phyloP scores from a whole-genome alignment of 1,140 invertebrate species.

The Procambarus clarkii region DNA sequence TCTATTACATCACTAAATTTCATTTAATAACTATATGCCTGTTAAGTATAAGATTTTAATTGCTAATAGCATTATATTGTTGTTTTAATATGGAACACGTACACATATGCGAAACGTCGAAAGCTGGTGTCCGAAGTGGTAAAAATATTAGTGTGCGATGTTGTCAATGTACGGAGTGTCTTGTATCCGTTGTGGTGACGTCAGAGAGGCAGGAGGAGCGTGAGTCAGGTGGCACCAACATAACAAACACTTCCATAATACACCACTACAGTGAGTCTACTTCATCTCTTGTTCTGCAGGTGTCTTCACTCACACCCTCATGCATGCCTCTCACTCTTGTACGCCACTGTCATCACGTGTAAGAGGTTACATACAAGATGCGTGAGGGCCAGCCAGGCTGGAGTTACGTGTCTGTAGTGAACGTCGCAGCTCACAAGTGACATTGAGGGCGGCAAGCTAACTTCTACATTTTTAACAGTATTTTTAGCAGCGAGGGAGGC shows the following conservation, averaged over 20 bases:
- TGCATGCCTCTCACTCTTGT: background rate
- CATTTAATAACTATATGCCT: no score
- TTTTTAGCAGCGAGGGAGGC: background rate
- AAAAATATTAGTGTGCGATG: no score
- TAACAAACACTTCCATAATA: background rate
- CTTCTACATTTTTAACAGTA: background rate
- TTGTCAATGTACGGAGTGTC: no score
- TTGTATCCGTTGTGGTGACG: background rate
- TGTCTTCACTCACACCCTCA: background rate
- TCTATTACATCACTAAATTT: no score
- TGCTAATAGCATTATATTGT: no score
- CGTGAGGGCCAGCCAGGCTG: background rate
- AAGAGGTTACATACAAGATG: background rate
- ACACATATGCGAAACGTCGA: no score
- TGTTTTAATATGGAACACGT: no score
- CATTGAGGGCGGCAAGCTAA: background rate
- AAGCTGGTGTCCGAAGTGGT: no score
- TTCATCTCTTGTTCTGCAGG: background rate
- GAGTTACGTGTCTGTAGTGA: background rate
- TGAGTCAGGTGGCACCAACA: background rate
- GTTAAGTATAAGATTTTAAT: no score
- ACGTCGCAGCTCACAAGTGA: background rate
- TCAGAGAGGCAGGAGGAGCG: background rate
- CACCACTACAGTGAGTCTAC: background rate
- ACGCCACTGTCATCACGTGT: background rate